phyloP scores from a whole-genome alignment of 2,113 vertebrate species.

The Lasiurus borealis region DNA sequence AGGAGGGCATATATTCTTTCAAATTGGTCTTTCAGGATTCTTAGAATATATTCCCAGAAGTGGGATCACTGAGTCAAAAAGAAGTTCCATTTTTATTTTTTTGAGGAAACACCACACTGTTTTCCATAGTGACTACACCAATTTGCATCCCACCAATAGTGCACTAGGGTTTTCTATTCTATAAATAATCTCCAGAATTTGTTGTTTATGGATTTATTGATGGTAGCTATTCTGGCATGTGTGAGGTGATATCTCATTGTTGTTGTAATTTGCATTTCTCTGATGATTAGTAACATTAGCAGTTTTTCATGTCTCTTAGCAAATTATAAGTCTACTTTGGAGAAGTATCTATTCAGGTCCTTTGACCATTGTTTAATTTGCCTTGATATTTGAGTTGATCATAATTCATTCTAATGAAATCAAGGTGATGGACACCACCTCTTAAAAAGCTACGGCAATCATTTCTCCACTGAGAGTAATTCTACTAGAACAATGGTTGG shows the following conservation, averaged over 20 bases:
- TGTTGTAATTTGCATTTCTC: background rate
- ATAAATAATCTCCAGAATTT: background rate
- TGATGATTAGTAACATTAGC: background rate
- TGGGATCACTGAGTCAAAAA: background rate
- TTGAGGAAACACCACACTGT: background rate
- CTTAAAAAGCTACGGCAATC: background rate
- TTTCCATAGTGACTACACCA: background rate
- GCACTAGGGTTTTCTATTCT: background rate
- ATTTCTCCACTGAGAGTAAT: background rate
- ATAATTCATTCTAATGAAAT: background rate
- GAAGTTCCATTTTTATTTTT: background rate
- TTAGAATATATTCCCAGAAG: background rate
- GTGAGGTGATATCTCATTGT: background rate
- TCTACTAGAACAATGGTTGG: background rate
- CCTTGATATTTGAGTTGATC: background rate
- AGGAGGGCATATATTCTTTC: background rate
- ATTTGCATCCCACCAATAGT: background rate
- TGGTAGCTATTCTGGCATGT: background rate
- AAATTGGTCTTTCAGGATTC: background rate
- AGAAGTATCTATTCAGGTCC: background rate
- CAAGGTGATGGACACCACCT: background rate
- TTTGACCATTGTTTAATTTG: background rate
- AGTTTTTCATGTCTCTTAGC: background rate
- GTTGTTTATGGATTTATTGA: background rate
- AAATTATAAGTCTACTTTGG: background rate